phyloP scores from a whole-genome alignment of 1,140 invertebrate genomes.

The Bombyx mori region DNA sequence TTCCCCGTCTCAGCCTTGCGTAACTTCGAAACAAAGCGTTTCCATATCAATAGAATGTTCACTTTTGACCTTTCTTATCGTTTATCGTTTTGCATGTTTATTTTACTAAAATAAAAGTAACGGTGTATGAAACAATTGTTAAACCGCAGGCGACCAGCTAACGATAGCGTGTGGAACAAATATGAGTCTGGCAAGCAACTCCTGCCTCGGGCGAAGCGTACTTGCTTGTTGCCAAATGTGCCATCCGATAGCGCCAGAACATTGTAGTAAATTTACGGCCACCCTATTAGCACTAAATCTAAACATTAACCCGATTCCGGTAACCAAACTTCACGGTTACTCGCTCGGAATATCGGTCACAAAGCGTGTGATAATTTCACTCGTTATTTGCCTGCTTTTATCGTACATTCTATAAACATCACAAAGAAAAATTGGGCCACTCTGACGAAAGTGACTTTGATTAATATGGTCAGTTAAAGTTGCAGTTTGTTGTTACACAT shows the following conservation, averaged over 20 bases:
- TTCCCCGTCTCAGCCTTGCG: slow-evolving; percentile 18
- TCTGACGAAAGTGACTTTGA: no score
- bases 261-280: slow-evolving; percentile 64
- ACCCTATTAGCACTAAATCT: slow-evolving; percentile 71
- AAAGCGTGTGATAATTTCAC: slow-evolving; percentile 32
- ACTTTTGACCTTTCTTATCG: slow-evolving; percentile 20
- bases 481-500: neutral
- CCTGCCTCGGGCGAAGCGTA: slow-evolving; percentile 34
- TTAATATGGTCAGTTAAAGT: no score
- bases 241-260: slow-evolving; percentile 63
- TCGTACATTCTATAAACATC: no score
- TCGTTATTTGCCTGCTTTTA: slow-evolving; percentile 5
- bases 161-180: slow-evolving; percentile 41
- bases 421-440: no score
- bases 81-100: slow-evolving; percentile 3
- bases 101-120: slow-evolving; percentile 14
- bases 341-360: slow-evolving; percentile 51
- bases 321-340: slow-evolving; percentile 61
- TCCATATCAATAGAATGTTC: slow-evolving; percentile 12
- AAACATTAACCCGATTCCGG: slow-evolving; percentile 67
- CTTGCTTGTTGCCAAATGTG: slow-evolving; percentile 54
- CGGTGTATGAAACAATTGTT: slow-evolving; percentile 47
- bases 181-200: slow-evolving; percentile 51
- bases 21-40: slow-evolving; percentile 10
- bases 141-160: slow-evolving; percentile 33